A percentile compares a stretch with the other conserved stretches of the same genome.
phyloP scores from a whole-genome alignment of 2,113 vertebrate species.

The Ophthalmotilapia sp. region DNA sequence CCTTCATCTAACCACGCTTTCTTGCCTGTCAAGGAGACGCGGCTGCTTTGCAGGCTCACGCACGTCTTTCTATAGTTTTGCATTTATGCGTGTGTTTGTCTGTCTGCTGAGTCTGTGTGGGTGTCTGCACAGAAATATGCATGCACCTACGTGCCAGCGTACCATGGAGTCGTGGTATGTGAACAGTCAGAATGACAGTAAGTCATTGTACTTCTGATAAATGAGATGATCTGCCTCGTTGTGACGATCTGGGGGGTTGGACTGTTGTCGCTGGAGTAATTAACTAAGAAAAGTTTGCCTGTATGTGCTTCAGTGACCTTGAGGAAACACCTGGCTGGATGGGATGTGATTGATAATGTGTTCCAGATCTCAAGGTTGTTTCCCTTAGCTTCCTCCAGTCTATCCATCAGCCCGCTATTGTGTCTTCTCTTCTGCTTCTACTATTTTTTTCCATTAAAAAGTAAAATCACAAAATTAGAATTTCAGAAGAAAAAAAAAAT shows the following conservation, averaged over 20 bases:
- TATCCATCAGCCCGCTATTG: constrained; percentile 18
- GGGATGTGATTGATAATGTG: constrained; percentile 43
- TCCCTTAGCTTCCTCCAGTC: not conserved
- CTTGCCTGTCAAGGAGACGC: not conserved
- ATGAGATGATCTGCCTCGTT: constrained; percentile 6
- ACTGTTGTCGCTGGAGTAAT: constrained; percentile 31
- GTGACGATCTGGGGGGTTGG: not conserved
- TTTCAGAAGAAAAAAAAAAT: not conserved
- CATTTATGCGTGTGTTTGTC: not conserved
- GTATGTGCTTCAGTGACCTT: constrained; percentile 41
- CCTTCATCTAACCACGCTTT: constrained; percentile 12
- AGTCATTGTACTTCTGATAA: constrained; percentile 18
- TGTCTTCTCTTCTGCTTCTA: constrained; percentile 5
- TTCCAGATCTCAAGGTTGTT: not conserved
- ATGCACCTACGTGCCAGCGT: not conserved
- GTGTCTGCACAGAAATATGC: not conserved
- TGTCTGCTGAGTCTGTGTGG: not conserved
- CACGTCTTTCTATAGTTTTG: not conserved
- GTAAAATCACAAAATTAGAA: not conserved
- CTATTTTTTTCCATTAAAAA: not conserved
- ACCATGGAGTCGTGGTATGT: not conserved
- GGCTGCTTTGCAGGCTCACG: not conserved
- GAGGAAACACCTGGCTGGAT: constrained; percentile 41
- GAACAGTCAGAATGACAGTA: not conserved
- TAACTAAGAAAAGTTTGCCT: constrained; percentile 22